Evolutionary conservation across 2,888 invertebrate species (phyloP), one percentile per base, ranked within the genome.

Genomic region (Bugula neritina): DNA sequence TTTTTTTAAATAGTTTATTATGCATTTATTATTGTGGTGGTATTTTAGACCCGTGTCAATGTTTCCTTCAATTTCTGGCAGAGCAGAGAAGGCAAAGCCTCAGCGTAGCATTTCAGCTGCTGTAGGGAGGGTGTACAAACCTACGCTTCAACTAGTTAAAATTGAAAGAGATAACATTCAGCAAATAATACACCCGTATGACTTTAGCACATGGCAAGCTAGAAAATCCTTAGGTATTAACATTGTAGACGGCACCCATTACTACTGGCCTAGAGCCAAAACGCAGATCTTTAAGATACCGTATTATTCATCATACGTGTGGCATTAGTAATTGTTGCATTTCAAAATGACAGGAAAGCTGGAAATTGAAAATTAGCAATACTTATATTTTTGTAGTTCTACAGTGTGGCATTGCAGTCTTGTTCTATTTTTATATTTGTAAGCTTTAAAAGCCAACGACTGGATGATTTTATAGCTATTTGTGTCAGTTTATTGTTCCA

Each of bases 91-190:
- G 25, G 27, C 25, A 21, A 13, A 63, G 13, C 63, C 27, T 25
- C 27, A 25, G 27, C 63, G 63, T 63, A 29, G 13, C 3, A 25
- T 21, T 13, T 43, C 43, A 43, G 43, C 43, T 43, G 43, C 43
- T 43, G 43, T 43, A 43, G 43, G 17, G 17, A 43, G 43, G 43
- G 43, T 43, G 43, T 43, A 43, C 17, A 63, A 31, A 27, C 29
- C 63, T 13, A 63, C 63, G 21, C 63, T 31, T 10, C 25, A 63
- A 63, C 17, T 63, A 3, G 63, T 31, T 25, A 31, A 10, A 3
- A 63, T 63, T 31, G 63, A 63, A 63, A 27, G 63, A 63, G 63
- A 63, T n/a, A 63, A 63, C n/a, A 63, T 63, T 5, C 63, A 63
- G 31, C 63, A 63, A n/a, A 21, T 63, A 3, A 63, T 63, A 10